Percentiles rank a stretch among this genome's conserved stretches.
Evolutionary conservation across 2,113 vertebrate species (phyloP).

Genomic region (Trogon melanurus): DNA sequence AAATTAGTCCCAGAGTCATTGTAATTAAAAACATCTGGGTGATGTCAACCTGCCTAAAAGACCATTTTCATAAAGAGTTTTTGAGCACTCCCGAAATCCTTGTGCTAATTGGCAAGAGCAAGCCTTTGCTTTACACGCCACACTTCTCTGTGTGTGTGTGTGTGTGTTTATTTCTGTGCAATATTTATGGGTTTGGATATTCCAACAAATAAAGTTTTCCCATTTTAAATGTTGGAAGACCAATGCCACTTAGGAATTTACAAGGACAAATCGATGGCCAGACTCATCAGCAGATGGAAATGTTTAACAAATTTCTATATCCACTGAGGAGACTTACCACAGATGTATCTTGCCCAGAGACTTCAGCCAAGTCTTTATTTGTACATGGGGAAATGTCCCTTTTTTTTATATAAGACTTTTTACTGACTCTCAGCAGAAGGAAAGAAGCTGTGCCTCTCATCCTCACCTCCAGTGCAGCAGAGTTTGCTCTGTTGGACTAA

Average conservation of each 20-base stretch:
- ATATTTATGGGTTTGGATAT: background rate
- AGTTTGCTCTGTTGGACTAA: background rate
- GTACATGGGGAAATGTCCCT: background rate
- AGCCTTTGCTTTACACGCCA: background rate
- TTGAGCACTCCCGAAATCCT: background rate
- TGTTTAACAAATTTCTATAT: background rate
- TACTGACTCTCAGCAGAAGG: background rate
- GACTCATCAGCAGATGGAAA: background rate
- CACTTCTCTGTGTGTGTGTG: background rate
- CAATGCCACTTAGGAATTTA: background rate
- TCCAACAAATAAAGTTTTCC: background rate
- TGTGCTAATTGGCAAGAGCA: background rate
- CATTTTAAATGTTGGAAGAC: background rate
- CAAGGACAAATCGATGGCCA: background rate
- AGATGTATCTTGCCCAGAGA: background rate
- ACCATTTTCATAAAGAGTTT: background rate
- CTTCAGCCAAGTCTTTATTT: background rate
- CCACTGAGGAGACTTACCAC: background rate
- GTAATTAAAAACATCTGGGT: conserved; percentile 60
- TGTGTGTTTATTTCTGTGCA: fast-evolving
- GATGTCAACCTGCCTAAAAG: conserved; percentile 37
- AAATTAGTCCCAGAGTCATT: conserved; percentile 34
- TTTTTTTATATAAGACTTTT: background rate
- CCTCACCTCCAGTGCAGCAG: fast-evolving
- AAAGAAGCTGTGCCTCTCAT: background rate